These are phyloP conservation scores for Ganaspis brasiliensis DNA, from an alignment of 2,888 invertebrate species.

Conservation along the genomic window DNA sequence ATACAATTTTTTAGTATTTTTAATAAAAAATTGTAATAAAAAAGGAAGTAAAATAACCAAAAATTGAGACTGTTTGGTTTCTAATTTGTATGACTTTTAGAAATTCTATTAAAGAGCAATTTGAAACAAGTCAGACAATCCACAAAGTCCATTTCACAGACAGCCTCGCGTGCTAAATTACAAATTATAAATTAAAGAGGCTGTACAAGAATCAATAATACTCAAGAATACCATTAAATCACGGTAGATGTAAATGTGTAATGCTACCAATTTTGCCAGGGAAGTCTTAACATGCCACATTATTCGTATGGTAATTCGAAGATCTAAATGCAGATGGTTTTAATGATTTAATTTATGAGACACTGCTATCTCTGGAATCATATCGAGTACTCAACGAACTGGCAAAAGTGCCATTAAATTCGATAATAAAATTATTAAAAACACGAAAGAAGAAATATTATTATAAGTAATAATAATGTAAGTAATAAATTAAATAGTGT, in stretches of 20 bases:
- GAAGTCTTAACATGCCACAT: constrained; percentile 32
- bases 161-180: constrained; percentile 9
- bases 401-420: neutral
- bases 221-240: constrained; percentile 24
- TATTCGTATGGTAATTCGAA: constrained; percentile 17
- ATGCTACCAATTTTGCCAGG: neutral
- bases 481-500: too few species aligned
- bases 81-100: too few species aligned
- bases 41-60: too few species aligned
- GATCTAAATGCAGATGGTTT: constrained; percentile 29
- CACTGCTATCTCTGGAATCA: neutral
- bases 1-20: too few species aligned
- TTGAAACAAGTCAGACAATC: neutral
- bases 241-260: neutral
- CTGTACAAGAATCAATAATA: constrained; percentile 19
- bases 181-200: constrained; percentile 14
- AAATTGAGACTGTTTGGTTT: too few species aligned
- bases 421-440: neutral
- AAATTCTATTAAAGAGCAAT: neutral
- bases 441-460: too few species aligned
- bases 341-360: constrained; percentile 25
- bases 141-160: neutral
- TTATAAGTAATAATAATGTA: too few species aligned
- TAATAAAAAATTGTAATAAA: too few species aligned
- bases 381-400: constrained; percentile 1